phyloP scores from a whole-genome alignment of 2,797 vertebrate genomes.

The Microhierax caerulescens region DNA sequence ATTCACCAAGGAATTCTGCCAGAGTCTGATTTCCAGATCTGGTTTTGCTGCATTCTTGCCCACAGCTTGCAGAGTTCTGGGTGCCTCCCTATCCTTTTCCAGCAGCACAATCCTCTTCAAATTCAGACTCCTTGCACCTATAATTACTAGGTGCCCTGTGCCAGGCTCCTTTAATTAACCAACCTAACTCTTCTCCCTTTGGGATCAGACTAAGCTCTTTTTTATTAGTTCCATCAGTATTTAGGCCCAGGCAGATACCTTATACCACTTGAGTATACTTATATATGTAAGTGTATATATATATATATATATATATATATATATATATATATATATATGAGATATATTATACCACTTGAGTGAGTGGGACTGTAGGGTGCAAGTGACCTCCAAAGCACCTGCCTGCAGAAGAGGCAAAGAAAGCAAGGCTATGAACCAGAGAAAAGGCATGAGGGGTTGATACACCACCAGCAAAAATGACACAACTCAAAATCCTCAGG shows the following conservation, averaged over 20 bases:
- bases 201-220: slow-evolving; percentile 73
- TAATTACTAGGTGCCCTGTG: slow-evolving; percentile 79
- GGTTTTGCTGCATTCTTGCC: slow-evolving; percentile 83
- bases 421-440: background rate
- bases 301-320: too few relatives aligned
- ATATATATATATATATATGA: too few relatives aligned
- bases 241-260: slow-evolving; percentile 34
- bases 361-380: slow-evolving; percentile 37
- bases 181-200: slow-evolving; percentile 77
- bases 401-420: background rate
- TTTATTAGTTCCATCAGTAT: slow-evolving; percentile 60
- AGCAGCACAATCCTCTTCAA: slow-evolving; percentile 76
- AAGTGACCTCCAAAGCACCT: slow-evolving; percentile 48
- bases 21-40: slow-evolving; percentile 77
- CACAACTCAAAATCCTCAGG: background rate
- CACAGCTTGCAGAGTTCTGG: slow-evolving; percentile 65
- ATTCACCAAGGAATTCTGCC: slow-evolving; percentile 76
- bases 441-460: too few relatives aligned
- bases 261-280: too few relatives aligned
- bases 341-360: slow-evolving; percentile 31
- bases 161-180: slow-evolving; percentile 83
- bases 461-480: background rate
- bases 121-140: slow-evolving; percentile 81
- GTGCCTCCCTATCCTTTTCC: slow-evolving; percentile 77
- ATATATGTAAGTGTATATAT: too few relatives aligned